Percentiles rank a stretch among this genome's conserved stretches.
These are phyloP conservation scores for Melanophora roralis DNA, from an alignment of 2,888 invertebrate species.

Conservation along the genomic window DNA sequence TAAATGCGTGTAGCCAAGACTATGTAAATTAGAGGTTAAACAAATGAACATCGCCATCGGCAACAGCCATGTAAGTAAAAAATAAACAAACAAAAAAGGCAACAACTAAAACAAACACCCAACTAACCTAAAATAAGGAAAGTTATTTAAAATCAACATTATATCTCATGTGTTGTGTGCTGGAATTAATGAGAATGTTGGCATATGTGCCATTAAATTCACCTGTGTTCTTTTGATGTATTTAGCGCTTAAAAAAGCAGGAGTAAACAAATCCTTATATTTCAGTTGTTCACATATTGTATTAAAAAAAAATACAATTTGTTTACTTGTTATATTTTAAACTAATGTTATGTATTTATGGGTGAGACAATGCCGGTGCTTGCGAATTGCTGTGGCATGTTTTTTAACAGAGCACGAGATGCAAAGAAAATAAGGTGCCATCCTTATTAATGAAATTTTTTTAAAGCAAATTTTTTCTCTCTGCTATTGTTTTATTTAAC, in stretches of 20 bases:
- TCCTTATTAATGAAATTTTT: constrained; percentile 35
- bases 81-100: not conserved
- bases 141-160: not conserved
- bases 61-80: not conserved
- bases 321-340: no score
- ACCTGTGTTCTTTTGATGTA: constrained; percentile 28
- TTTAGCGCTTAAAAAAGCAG: constrained; percentile 28
- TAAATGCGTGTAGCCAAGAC: no score
- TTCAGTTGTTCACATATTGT: not conserved
- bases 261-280: not conserved
- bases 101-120: not conserved
- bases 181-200: constrained; percentile 8
- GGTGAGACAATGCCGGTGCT: not conserved
- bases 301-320: no score
- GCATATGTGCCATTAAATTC: constrained; percentile 6
- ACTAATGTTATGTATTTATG: not conserved
- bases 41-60: not conserved
- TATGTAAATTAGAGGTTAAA: not conserved
- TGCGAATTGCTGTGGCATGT: not conserved
- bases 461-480: constrained; percentile 32
- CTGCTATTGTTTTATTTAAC: not conserved
- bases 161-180: constrained; percentile 3
- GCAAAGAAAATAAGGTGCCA: constrained; percentile 35
- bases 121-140: not conserved
- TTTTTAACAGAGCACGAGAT: not conserved